A percentile compares a stretch with the other conserved stretches of the same genome.
These are phyloP conservation scores for Acropternis orthonyx DNA, from an alignment of 2,797 vertebrate species.

Conservation along the genomic window DNA sequence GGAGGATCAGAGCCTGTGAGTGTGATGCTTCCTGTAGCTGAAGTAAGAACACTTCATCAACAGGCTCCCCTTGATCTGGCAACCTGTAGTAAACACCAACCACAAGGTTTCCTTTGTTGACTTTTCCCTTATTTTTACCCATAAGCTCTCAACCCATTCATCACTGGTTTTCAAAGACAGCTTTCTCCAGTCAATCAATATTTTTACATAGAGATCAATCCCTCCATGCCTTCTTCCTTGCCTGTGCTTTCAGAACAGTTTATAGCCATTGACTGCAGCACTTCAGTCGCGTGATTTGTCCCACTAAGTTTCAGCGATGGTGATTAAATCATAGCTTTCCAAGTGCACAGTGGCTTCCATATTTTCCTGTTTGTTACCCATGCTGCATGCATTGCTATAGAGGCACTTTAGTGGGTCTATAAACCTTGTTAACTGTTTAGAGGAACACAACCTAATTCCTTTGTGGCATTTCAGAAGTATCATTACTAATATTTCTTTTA, in stretches of 20 bases:
- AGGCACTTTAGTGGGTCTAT: neutral
- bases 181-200: neutral
- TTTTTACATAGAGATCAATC: neutral
- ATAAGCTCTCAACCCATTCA: neutral
- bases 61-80: neutral
- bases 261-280: neutral
- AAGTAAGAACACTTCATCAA: neutral
- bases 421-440: neutral
- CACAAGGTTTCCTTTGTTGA: neutral
- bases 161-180: neutral
- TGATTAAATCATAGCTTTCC: neutral
- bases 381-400: neutral
- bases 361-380: neutral
- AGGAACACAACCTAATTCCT: neutral
- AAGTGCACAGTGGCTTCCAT: neutral
- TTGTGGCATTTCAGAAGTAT: neutral
- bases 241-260: neutral
- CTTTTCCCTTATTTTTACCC: neutral
- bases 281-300: neutral
- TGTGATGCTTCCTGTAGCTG: neutral
- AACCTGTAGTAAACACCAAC: neutral
- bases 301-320: neutral
- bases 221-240: neutral
- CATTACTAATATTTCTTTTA: neutral
- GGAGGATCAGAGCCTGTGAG: neutral